Conservation (phyloP, 2,888 invertebrate genomes). For the Embidobia sp. region DNA sequence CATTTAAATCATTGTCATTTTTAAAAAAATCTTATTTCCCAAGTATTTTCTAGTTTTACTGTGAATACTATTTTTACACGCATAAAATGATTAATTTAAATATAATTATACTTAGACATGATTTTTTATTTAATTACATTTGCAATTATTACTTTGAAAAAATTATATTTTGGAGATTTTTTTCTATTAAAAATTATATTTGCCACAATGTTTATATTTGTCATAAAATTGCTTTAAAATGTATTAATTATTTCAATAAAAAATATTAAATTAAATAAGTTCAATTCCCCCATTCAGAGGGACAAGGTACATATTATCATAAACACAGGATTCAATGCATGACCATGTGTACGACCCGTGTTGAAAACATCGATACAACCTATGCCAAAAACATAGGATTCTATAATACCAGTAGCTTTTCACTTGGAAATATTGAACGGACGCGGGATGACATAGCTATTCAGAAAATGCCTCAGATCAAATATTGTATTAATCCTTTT, state of each 20-base stretch:
- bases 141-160: too few relatives aligned
- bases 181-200: too few relatives aligned
- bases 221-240: too few relatives aligned
- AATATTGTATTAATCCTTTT: constrained; percentile 31
- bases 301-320: constrained; percentile 36
- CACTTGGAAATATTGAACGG: constrained; percentile 74
- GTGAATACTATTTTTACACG: too few relatives aligned
- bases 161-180: too few relatives aligned
- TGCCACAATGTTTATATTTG: too few relatives aligned
- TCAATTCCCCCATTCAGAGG: not conserved
- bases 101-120: too few relatives aligned
- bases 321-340: constrained; percentile 40
- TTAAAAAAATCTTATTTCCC: too few relatives aligned
- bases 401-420: constrained; percentile 73
- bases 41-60: too few relatives aligned
- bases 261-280: constrained; percentile 1
- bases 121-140: too few relatives aligned
- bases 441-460: constrained; percentile 72
- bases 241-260: not conserved
- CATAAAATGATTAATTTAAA: too few relatives aligned
- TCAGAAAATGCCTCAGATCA: constrained; percentile 53
- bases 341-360: constrained; percentile 25
- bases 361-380: constrained; percentile 65
- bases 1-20: too few relatives aligned
- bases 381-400: constrained; percentile 72